Evolutionary conservation across 2,888 invertebrate species (phyloP).

Genomic region (Argynnis bischoffii): DNA sequence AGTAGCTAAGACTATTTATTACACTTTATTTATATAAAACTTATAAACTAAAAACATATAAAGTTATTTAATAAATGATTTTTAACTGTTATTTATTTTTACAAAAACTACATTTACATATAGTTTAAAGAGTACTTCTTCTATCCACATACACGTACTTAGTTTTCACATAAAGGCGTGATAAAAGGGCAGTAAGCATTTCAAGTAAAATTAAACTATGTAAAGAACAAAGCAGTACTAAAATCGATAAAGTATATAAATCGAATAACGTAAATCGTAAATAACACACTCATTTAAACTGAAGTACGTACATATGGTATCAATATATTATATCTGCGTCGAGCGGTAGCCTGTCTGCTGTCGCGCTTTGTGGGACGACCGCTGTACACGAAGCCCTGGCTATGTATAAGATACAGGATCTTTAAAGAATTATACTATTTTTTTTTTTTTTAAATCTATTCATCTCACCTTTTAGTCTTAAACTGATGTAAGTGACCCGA

Average conservation of each 20-base stretch:
- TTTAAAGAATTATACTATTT: not conserved
- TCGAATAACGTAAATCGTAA: not conserved
- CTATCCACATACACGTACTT: too few species aligned
- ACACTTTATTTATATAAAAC: not conserved
- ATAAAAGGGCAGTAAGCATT: too few species aligned
- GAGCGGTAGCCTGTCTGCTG: slow-evolving; percentile 46
- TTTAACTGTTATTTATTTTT: not conserved
- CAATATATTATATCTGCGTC: slow-evolving; percentile 37
- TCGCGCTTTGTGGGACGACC: slow-evolving; percentile 57
- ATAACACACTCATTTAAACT: slow-evolving; percentile 30
- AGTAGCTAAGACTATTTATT: not conserved
- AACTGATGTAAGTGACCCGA: too few species aligned
- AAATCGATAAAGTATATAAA: too few species aligned
- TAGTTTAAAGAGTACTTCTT: too few species aligned
- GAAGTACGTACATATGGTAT: slow-evolving; percentile 34
- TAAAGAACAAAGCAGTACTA: too few species aligned
- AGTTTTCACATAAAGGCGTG: too few species aligned
- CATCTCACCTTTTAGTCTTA: too few species aligned
- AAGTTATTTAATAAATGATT: too few species aligned
- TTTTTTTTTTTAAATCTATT: too few species aligned
- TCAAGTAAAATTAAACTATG: too few species aligned
- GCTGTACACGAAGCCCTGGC: slow-evolving; percentile 33
- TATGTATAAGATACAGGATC: not conserved
- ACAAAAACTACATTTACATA: not conserved
- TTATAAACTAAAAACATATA: not conserved